Percentiles rank a stretch among this genome's conserved stretches.
These are phyloP conservation scores for Amphiprion ocellaris DNA, from an alignment of 2,113 vertebrate genomes.

Conservation along the genomic window DNA sequence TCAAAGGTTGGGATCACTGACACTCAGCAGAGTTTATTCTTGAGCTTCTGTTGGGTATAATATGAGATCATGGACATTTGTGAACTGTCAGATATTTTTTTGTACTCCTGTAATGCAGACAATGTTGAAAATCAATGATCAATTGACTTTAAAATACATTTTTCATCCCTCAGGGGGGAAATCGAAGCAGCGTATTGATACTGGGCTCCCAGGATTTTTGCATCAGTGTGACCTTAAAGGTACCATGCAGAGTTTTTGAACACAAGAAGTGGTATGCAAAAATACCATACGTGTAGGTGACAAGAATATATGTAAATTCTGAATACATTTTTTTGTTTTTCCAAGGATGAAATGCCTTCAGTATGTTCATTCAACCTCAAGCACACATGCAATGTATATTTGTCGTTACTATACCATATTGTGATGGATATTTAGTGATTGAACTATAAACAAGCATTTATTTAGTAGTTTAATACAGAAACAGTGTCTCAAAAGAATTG, in stretches of 20 bases:
- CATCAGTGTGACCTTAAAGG: constrained; percentile 11
- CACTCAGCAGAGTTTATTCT: too few relatives aligned
- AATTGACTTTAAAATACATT: neutral
- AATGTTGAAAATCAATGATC: constrained; percentile 12
- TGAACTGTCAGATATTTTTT: neutral
- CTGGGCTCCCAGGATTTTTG: neutral
- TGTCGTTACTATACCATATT: too few relatives aligned
- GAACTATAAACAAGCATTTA: too few relatives aligned
- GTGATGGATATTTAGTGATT: too few relatives aligned
- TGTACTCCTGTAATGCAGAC: neutral
- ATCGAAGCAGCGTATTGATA: neutral
- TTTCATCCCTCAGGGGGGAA: neutral
- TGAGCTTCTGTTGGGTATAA: too few relatives aligned
- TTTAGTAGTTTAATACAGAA: too few relatives aligned
- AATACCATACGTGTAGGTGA: neutral
- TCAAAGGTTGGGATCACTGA: too few relatives aligned
- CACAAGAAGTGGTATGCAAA: neutral
- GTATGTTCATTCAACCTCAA: neutral
- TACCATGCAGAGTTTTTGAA: neutral
- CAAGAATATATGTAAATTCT: neutral
- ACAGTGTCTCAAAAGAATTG: too few relatives aligned
- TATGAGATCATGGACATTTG: too few relatives aligned
- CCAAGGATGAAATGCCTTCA: too few relatives aligned
- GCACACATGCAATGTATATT: neutral
- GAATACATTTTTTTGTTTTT: too few relatives aligned